Evolutionary conservation across 2,888 invertebrate species (phyloP).

Genomic region (Bellardia bayeri): DNA sequence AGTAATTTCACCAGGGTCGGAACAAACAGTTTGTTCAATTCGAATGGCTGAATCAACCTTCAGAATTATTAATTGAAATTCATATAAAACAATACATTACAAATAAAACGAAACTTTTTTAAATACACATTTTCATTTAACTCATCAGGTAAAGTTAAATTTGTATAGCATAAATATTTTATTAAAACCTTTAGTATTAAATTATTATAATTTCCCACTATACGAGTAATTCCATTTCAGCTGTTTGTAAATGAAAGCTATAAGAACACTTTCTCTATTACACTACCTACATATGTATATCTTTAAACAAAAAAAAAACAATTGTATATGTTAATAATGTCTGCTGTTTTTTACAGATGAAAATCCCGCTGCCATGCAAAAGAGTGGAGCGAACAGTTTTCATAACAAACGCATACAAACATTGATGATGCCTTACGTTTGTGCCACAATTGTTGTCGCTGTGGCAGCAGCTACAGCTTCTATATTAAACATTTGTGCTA

Average conservation of each 20-base stretch:
- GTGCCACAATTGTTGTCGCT: conserved; percentile 8
- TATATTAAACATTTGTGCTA: conserved; percentile 5
- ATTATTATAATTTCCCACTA: too few relatives aligned
- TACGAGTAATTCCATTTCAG: neutral
- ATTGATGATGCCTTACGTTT: conserved; percentile 42
- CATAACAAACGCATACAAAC: neutral
- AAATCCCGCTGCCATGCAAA: conserved; percentile 95
- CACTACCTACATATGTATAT: neutral
- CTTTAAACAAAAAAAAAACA: neutral
- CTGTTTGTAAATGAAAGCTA: neutral
- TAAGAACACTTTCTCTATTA: neutral
- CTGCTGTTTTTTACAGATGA: conserved; percentile 87
- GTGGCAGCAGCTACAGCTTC: conserved; percentile 23
- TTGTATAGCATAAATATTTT: too few relatives aligned
- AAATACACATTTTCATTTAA: too few relatives aligned
- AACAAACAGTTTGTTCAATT: too few relatives aligned
- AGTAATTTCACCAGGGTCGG: too few relatives aligned
- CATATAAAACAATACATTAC: too few relatives aligned
- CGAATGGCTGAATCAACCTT: too few relatives aligned
- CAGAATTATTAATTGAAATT: too few relatives aligned
- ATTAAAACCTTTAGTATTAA: too few relatives aligned
- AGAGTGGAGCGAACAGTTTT: conserved; percentile 86
- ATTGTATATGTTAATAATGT: conserved; percentile 2
- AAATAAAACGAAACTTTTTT: too few relatives aligned
- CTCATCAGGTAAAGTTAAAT: too few relatives aligned